Evolutionary conservation across 2,888 invertebrate genomes (phyloP).

Genomic region (Drosophila prostipennis): DNA sequence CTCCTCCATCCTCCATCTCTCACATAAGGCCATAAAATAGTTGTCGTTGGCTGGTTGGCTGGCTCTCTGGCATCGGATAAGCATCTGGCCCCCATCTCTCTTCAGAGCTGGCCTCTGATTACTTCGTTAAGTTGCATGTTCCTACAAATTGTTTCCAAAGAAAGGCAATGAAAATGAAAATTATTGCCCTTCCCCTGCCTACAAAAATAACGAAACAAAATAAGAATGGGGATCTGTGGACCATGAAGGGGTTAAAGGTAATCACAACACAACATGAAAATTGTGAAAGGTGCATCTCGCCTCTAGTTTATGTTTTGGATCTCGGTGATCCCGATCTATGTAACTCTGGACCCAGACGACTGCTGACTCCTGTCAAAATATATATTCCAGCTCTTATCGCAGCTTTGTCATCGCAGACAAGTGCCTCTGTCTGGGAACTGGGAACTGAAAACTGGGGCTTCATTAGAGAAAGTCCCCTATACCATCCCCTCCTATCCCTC

Average conservation of each 20-base stretch:
- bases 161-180: slow-evolving; percentile 78
- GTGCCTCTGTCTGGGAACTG: slow-evolving; percentile 55
- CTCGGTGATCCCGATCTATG: slow-evolving; percentile 57
- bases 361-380: slow-evolving; percentile 54
- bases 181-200: slow-evolving; percentile 54
- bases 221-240: neutral
- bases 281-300: slow-evolving; percentile 71
- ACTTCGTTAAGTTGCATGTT: slow-evolving; percentile 77
- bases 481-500: slow-evolving; percentile 11
- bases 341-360: slow-evolving; percentile 47
- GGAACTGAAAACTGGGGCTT: slow-evolving; percentile 34
- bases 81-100: slow-evolving; percentile 60
- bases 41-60: slow-evolving; percentile 63
- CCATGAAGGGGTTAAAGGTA: slow-evolving; percentile 71
- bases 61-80: slow-evolving; percentile 63
- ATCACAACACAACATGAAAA: slow-evolving; percentile 61
- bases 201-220: slow-evolving; percentile 25
- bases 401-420: slow-evolving; percentile 70
- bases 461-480: slow-evolving; percentile 70
- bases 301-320: slow-evolving; percentile 58
- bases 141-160: slow-evolving; percentile 79
- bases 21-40: slow-evolving; percentile 74
- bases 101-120: slow-evolving; percentile 56
- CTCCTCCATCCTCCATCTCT: slow-evolving; percentile 13
- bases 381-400: slow-evolving; percentile 61